These are phyloP conservation scores for Gambusia yucatana DNA, from an alignment of 2,797 vertebrate species.

Conservation along the genomic window DNA sequence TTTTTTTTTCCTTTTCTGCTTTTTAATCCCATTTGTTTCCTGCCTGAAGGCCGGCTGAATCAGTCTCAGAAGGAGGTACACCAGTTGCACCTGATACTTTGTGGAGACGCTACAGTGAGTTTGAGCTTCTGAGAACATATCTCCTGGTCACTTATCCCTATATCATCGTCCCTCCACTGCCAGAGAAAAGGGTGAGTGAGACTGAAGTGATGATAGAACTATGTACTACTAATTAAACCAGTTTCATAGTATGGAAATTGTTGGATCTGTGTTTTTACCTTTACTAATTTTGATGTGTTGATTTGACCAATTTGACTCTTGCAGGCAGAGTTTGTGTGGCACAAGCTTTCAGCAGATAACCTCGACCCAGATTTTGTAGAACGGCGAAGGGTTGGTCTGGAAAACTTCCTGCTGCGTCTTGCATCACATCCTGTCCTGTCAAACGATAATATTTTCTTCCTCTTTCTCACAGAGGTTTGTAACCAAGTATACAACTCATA, in stretches of 20 bases:
- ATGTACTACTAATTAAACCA: not conserved
- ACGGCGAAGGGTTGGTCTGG: slow-evolving; percentile 92
- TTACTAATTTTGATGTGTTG: not conserved
- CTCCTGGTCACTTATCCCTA: slow-evolving; percentile 90
- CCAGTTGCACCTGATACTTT: slow-evolving; percentile 87
- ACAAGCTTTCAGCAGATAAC: slow-evolving; percentile 97
- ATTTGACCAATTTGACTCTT: slow-evolving; percentile 2
- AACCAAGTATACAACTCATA: not conserved
- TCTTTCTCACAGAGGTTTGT: slow-evolving; percentile 88
- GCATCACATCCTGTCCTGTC: slow-evolving; percentile 92
- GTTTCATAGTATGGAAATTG: not conserved
- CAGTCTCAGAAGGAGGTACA: slow-evolving; percentile 80
- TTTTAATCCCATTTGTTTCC: not conserved
- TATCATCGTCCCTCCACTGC: slow-evolving; percentile 92
- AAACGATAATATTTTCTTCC: slow-evolving; percentile 90
- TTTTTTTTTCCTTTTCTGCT: not conserved
- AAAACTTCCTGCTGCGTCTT: slow-evolving; percentile 95
- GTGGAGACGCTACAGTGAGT: slow-evolving; percentile 98
- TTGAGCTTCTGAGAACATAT: slow-evolving; percentile 93
- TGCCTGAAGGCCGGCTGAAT: slow-evolving; percentile 85
- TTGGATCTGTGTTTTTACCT: not conserved
- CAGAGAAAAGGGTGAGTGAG: slow-evolving; percentile 94
- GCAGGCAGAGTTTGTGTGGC: slow-evolving; percentile 99
- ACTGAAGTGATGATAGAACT: not conserved
- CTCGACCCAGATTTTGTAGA: slow-evolving; percentile 99